Conservation (phyloP, 1,140 invertebrate genomes). For the Ostrea denselamellosa region DNA sequence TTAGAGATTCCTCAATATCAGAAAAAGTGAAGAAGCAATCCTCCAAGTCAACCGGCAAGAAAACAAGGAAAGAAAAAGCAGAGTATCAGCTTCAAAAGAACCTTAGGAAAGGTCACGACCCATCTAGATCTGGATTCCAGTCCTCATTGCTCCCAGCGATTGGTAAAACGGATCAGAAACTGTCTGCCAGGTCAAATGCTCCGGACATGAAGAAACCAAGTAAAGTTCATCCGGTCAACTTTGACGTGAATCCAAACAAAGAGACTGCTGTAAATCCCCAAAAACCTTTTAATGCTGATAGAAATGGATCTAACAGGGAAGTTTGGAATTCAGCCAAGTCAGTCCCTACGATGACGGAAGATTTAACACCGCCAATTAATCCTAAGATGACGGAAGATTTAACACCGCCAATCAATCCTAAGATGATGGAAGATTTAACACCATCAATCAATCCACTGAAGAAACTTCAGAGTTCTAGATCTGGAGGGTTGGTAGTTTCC, state of each 20-base stretch:
- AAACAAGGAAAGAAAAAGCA: conserved; percentile 31
- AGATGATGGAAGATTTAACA: neutral
- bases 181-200: neutral
- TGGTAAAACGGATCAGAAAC: neutral
- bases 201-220: neutral
- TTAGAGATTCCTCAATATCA: neutral
- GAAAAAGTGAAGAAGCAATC: neutral
- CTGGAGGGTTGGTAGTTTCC: neutral
- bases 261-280: neutral
- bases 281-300: no score
- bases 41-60: neutral
- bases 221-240: conserved; percentile 15
- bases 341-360: neutral
- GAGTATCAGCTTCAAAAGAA: neutral
- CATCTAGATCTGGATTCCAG: neutral
- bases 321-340: neutral
- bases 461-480: neutral
- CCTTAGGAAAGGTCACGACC: neutral
- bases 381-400: neutral
- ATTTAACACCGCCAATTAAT: neutral
- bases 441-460: neutral
- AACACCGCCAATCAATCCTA: neutral
- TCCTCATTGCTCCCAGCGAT: neutral
- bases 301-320: neutral
- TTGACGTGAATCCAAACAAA: neutral